Evolutionary conservation across 2,113 vertebrate genomes (phyloP).

Genomic region (Saguinus midas): DNA sequence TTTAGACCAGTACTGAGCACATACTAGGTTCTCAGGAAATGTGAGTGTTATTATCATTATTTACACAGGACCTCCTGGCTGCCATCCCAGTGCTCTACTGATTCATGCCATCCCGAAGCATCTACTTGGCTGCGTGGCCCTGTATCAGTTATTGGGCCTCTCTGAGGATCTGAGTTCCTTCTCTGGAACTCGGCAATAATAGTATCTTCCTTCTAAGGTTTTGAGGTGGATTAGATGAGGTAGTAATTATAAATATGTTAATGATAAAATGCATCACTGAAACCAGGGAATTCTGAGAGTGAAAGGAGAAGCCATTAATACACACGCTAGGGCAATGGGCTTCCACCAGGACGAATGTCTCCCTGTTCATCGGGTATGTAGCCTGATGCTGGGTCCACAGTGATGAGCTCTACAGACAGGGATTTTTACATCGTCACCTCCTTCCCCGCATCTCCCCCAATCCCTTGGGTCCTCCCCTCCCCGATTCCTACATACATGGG

Average conservation of each 20-base stretch:
- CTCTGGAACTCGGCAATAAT: background rate
- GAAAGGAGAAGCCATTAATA: background rate
- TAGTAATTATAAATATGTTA: background rate
- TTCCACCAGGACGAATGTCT: background rate
- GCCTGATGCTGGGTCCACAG: background rate
- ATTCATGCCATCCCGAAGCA: background rate
- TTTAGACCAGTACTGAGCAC: background rate
- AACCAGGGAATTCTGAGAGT: background rate
- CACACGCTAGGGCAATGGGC: background rate
- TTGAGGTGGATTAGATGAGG: background rate
- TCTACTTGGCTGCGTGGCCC: background rate
- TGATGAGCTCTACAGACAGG: fast-evolving
- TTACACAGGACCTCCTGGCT: background rate
- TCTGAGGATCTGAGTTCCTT: background rate
- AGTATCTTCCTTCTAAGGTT: background rate
- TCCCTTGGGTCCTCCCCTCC: background rate
- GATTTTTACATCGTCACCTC: background rate
- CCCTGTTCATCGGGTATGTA: background rate
- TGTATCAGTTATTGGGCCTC: background rate
- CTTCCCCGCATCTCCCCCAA: background rate
- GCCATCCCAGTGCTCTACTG: background rate
- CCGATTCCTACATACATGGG: background rate
- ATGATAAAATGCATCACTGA: background rate
- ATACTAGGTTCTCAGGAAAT: no score
- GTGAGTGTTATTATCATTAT: background rate